Conservation (phyloP, 2,797 vertebrate species). For the Rhabdomys pumilio region DNA sequence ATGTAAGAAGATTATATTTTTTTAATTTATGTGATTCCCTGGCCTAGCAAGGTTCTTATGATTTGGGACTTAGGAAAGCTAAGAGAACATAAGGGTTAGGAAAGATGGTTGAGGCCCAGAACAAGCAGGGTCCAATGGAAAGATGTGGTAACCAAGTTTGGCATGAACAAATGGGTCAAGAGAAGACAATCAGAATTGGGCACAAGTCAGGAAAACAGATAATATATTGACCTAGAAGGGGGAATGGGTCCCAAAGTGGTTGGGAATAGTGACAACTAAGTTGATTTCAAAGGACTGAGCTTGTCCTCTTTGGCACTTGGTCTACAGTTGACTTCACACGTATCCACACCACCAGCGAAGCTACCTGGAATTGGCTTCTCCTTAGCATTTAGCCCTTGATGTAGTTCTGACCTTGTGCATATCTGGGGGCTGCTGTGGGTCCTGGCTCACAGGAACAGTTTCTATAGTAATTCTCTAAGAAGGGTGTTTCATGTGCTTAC, state of each 20-base stretch:
- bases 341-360: not conserved
- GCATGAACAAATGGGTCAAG: not conserved
- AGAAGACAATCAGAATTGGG: not conserved
- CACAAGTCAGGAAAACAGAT: not conserved
- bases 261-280: not conserved
- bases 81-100: not conserved
- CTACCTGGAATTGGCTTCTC: not conserved
- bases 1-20: not conserved
- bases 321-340: not conserved
- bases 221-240: not conserved
- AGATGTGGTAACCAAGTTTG: not conserved
- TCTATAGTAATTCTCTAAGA: not conserved
- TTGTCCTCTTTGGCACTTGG: not conserved
- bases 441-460: not conserved
- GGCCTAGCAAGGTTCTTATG: not conserved
- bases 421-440: not conserved
- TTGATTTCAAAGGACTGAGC: too few species aligned
- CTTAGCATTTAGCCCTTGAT: not conserved
- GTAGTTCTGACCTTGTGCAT: not conserved
- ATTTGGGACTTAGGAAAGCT: not conserved
- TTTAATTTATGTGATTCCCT: not conserved
- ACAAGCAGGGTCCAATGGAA: not conserved
- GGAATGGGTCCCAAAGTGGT: rapidly evolving
- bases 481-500: not conserved
- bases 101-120: not conserved